These are phyloP conservation scores for Pseudomugil tenellus DNA, from an alignment of 2,797 vertebrate species.

Conservation along the genomic window DNA sequence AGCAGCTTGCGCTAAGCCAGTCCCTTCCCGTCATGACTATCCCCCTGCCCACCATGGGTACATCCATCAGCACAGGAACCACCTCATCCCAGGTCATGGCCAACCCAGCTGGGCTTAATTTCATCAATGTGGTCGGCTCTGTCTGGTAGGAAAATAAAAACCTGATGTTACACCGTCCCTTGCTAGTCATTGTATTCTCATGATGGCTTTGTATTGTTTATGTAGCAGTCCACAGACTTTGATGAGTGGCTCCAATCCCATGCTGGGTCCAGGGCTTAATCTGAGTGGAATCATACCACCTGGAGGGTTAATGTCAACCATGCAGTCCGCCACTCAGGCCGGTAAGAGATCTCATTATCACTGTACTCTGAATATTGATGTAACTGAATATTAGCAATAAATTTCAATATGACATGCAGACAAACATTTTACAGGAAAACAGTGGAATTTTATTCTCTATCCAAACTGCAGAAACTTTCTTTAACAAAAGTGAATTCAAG, in stretches of 20 bases:
- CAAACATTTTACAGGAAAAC: not conserved
- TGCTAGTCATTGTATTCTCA: not conserved
- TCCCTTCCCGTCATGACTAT: conserved; percentile 95
- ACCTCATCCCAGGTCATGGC: conserved; percentile 93
- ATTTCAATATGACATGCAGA: not conserved
- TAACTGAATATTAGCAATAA: not conserved
- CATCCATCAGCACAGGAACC: conserved; percentile 91
- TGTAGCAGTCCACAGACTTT: conserved; percentile 93
- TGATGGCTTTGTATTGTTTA: conserved; percentile 36
- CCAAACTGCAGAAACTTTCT: not conserved
- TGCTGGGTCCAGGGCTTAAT: conserved; percentile 92
- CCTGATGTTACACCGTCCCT: not conserved
- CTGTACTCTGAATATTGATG: not conserved
- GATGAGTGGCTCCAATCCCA: conserved; percentile 93
- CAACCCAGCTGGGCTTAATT: conserved; percentile 92
- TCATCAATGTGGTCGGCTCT: conserved; percentile 96
- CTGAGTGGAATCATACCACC: conserved; percentile 93
- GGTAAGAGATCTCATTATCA: conserved; percentile 74
- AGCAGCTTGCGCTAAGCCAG: conserved; percentile 93
- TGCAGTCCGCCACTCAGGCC: conserved; percentile 91
- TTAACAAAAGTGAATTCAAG: conserved; percentile 6
- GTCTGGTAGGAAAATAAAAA: conserved; percentile 85
- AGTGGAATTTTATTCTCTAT: not conserved
- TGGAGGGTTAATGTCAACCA: conserved; percentile 91
- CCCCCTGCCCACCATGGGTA: conserved; percentile 85